Evolutionary conservation across 2,888 invertebrate genomes (phyloP).

Genomic region (Acrobeloides nanus): DNA sequence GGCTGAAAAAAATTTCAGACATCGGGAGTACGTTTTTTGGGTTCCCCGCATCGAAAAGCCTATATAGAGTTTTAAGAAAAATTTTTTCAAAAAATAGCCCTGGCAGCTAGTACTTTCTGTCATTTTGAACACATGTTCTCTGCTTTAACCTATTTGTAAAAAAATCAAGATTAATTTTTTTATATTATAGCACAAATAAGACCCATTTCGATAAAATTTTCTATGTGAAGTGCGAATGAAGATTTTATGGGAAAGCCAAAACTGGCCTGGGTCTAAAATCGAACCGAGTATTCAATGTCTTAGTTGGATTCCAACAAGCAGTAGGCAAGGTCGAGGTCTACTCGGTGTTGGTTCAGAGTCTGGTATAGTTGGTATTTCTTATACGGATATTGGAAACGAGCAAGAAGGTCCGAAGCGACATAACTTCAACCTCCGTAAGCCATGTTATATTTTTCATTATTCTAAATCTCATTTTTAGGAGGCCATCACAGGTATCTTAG

Average conservation of each 20-base stretch:
- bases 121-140: too few species aligned
- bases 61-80: too few species aligned
- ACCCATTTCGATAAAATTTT: too few species aligned
- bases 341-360: slow-evolving; percentile 39
- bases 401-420: slow-evolving; percentile 21
- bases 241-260: slow-evolving; percentile 44
- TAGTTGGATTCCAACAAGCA: slow-evolving; percentile 32
- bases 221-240: too few species aligned
- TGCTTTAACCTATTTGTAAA: too few species aligned
- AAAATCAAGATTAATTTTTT: too few species aligned
- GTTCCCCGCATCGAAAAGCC: too few species aligned
- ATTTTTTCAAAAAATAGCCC: too few species aligned
- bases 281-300: slow-evolving; percentile 35
- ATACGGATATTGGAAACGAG: slow-evolving; percentile 30
- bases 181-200: too few species aligned
- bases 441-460: slow-evolving; percentile 60
- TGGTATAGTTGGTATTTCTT: slow-evolving; percentile 50
- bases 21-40: too few species aligned
- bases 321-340: slow-evolving; percentile 19
- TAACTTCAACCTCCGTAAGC: slow-evolving; percentile 92
- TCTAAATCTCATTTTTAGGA: not conserved
- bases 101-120: too few species aligned
- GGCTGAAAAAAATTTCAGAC: too few species aligned
- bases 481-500: slow-evolving; percentile 6
- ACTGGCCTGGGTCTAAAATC: slow-evolving; percentile 49